Evolutionary conservation across 2,797 vertebrate species (phyloP).

Genomic region (Pseudopleuronectes americanus): DNA sequence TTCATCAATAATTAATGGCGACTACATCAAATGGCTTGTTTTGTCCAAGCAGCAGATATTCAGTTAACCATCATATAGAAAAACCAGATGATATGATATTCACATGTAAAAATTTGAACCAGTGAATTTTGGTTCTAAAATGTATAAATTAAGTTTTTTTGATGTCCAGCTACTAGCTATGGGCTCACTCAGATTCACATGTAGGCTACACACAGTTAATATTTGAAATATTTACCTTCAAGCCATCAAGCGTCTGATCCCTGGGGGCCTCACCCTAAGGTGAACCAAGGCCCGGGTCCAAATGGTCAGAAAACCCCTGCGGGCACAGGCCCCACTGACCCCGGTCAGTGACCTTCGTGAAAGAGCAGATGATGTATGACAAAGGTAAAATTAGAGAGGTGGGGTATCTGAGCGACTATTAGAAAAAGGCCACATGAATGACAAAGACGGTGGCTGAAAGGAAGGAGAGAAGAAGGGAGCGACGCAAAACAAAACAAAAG

Average conservation of each 20-base stretch:
- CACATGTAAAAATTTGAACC: neutral
- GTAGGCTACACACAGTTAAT: neutral
- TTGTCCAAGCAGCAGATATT: neutral
- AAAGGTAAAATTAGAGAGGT: conserved; percentile 29
- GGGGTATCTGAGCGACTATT: neutral
- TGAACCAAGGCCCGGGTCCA: neutral
- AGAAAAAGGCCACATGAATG: conserved; percentile 5
- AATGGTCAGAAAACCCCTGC: too few species aligned
- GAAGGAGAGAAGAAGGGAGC: conserved; percentile 11
- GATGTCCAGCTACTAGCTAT: neutral
- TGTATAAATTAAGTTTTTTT: neutral
- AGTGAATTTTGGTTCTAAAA: too few species aligned
- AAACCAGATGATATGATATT: neutral
- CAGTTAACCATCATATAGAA: neutral
- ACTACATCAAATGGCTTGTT: neutral
- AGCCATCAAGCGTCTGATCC: conserved; percentile 10
- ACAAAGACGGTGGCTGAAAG: conserved; percentile 8
- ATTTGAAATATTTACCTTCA: neutral
- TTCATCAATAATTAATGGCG: neutral
- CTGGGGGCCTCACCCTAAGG: conserved; percentile 15
- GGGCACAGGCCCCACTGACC: conserved; percentile 3
- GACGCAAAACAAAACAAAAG: conserved; percentile 6
- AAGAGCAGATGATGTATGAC: conserved; percentile 43
- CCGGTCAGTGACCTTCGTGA: conserved; percentile 23
- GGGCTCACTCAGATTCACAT: neutral